Evolutionary conservation across 2,113 vertebrate genomes (phyloP), one percentile per base, ranked within the genome.

Genomic region (Anthoscopus minutus): DNA sequence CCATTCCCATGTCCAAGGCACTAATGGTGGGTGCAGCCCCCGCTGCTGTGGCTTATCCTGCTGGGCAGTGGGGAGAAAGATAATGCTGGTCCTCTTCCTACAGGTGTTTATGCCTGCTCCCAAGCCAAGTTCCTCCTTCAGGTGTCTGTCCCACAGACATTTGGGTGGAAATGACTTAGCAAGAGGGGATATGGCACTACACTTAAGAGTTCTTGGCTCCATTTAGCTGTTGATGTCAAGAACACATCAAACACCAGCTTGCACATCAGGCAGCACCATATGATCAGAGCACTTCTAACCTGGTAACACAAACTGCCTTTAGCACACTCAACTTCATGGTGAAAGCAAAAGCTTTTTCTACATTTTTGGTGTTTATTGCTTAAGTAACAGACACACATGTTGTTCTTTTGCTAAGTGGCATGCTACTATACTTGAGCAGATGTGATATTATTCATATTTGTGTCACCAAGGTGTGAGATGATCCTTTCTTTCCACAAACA

Each of bases 371-470:
- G 19, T 42, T 65, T 60, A 8, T 23, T 61, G 10, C 17, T 57
- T 40, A 42, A 83, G 13, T 23, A 57, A n/a, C 13, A 42, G 16
- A 65, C 9, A 37, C 0, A 2, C 8, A 31, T 0, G 3, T 7
- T 24, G 7, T 24, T 35, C 20, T 51, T 88, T 83, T 62, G 47
- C 23, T 2, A 76, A 67, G 24, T 1, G 60, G 30, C n/a, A 16
- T 1, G 1, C 30, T 51, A 60, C 13, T 5, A 1, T 30, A 70
- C 42, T 66, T 54, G 48, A 90, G 7, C 22, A 54, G 45, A 23
- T 76, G 15, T 9, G n/a, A 13, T n/a, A 13, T 30, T 53, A 14
- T 16, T 50, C 13, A 7, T 20, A 24, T 58, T 47, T 69, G 11
- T 27, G 31, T 42, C 24, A 56, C 44, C 11, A 10, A 38, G 13